These are phyloP conservation scores for Chaenogobius annularis DNA, from an alignment of 2,113 vertebrate species.

Conservation along the genomic window DNA sequence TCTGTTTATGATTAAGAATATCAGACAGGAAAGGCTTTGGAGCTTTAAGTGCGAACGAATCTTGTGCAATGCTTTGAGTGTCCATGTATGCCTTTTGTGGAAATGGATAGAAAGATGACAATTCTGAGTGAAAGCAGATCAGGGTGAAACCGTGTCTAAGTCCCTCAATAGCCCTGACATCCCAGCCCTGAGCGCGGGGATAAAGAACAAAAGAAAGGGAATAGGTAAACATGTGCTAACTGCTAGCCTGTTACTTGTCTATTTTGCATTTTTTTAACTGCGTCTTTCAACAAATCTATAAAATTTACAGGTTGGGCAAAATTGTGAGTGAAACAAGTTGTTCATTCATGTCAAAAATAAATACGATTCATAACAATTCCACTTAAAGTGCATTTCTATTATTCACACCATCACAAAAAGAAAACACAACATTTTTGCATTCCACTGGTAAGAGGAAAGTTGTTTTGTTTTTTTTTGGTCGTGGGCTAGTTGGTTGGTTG, in stretches of 20 bases:
- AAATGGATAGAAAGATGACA: conserved; percentile 64
- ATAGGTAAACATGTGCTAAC: conserved; percentile 69
- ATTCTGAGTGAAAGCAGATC: conserved; percentile 71
- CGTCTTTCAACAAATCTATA: conserved; percentile 23
- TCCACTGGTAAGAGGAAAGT: no score
- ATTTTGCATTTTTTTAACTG: conserved; percentile 36
- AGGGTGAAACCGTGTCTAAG: conserved; percentile 58
- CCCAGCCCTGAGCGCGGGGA: conserved; percentile 55
- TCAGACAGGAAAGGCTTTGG: conserved; percentile 52
- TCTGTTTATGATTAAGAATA: conserved; percentile 76
- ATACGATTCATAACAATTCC: no score
- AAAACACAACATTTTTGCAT: no score
- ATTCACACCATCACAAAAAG: no score
- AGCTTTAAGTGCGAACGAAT: conserved; percentile 55
- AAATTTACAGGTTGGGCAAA: conserved; percentile 18
- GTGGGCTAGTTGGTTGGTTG: no score
- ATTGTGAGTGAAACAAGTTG: no score
- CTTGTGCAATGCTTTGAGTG: conserved; percentile 44
- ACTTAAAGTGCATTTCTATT: no score
- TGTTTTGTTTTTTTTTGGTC: no score
- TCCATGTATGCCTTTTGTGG: conserved; percentile 60
- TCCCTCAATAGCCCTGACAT: conserved; percentile 64
- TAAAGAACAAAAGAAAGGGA: conserved; percentile 65
- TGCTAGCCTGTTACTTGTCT: conserved; percentile 52
- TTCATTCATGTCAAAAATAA: no score